Percentiles rank a stretch among this genome's conserved stretches.
These are phyloP conservation scores for Helicolenus hilgendorfi DNA, from an alignment of 2,797 vertebrate genomes.

Conservation along the genomic window DNA sequence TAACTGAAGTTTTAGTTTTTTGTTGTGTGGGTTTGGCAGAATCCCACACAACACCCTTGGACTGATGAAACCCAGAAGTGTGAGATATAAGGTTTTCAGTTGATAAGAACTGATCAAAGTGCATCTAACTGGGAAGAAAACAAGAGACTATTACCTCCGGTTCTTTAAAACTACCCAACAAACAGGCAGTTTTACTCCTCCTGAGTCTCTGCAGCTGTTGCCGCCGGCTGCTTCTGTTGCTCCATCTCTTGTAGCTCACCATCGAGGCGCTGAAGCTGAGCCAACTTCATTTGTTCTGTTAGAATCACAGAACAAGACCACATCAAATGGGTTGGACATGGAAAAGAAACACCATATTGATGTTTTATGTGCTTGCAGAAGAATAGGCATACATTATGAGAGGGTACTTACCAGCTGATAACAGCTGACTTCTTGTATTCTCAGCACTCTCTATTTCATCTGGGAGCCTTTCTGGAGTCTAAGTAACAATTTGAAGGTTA, in stretches of 20 bases:
- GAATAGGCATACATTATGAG: background rate
- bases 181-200: conserved; percentile 10
- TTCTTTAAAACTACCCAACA: background rate
- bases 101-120: background rate
- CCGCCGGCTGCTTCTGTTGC: conserved; percentile 18
- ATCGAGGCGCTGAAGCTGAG: conserved; percentile 60
- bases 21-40: background rate
- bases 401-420: conserved; percentile 79
- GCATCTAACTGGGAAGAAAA: background rate
- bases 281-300: conserved; percentile 77
- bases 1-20: background rate
- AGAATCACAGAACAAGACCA: background rate
- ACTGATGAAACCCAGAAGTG: background rate
- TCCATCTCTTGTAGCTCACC: conserved; percentile 52
- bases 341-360: background rate
- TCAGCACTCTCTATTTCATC: conserved; percentile 77
- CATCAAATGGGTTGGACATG: background rate
- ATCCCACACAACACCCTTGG: background rate
- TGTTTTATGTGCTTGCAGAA: background rate
- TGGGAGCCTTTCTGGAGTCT: conserved; percentile 85
- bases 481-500: conserved; percentile 4
- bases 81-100: background rate
- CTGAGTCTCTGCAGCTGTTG: background rate
- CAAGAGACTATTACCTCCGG: background rate
- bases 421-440: conserved; percentile 78